Evolutionary conservation across 2,888 invertebrate species (phyloP), one percentile per base, ranked within the genome.

Genomic region (Zelleria hepariella): DNA sequence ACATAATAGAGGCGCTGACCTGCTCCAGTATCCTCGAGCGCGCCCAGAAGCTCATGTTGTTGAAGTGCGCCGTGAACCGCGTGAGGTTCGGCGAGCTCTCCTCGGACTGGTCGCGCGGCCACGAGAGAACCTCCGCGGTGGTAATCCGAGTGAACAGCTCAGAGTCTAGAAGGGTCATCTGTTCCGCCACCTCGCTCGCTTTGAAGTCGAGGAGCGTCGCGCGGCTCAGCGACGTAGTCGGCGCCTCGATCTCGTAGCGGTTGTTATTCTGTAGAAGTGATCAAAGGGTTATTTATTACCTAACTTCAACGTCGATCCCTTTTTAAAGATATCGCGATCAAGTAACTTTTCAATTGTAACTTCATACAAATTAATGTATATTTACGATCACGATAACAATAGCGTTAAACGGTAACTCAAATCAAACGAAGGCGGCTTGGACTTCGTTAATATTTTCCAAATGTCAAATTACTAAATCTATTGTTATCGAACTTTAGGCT

Each of bases 31-130:
- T 98, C 75, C 96, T 91, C 2, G 98, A 97, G 59, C 99, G 91
- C 51, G 98, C 98, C 98, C 98, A 98, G 75, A 96, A 98, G 61
- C 98, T 98, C 97, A 98, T 98, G 88, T 99, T 98, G 80, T 99
- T 99, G 83, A 99, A 99, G 85, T 99, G 99, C 79, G 98, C 98
- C 0, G 99, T 99, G 78, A 99, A 99, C 66, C 95, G 91, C 32
- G 98, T 98, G 61, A 99, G 91, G 84, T 99, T 99, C 2, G 98
- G 98, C 75, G 98, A 98, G 68, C 95, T 92, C 77, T 98, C 98
- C 81, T 99, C 99, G 66, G 96, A 96, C 83, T 99, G 99, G 78
- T 99, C 98, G 73, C 97, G 94, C 47, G 98, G 97, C 98, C 98
- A 99, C 68, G 98, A 93, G 65, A 99, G 88, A 64, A 99, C 96